Base-by-base conservation (phyloP, 1,140 invertebrate species). In the Drosophila pseudoobscura region DNA sequence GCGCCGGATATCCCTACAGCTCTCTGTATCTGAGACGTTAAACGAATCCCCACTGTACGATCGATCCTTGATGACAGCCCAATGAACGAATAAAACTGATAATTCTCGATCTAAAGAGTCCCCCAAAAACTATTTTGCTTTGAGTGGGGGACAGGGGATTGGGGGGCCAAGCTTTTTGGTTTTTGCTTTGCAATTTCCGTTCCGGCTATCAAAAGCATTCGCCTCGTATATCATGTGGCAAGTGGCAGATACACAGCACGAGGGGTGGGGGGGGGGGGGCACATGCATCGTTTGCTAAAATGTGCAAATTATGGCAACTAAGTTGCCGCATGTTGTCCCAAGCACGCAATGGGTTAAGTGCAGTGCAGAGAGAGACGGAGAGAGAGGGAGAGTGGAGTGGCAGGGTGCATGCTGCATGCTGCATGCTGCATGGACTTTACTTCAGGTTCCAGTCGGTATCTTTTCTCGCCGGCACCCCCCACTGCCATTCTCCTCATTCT, bases 281-380 rank as follows among this genome's bases (percentile, higher is more conserved):
- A 69, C 68, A 68, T 68, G 51, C 65, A 56, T 75, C 56, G 57
- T 57, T 39, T 57, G 63, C 74, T 80, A 68, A 85, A 85, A 87
- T 85, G 78, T 78, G 78, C 77, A 87, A 85, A 85, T 85, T 87
- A 85, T 85, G 82, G 82, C 82, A 85, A 85, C 82, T 85, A 75
- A 85, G 78, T 85, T 87, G 77, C 82, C 41, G 61, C 20, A 80
- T 84, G 80, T 62, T 80, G 80, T 75, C 77, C 47, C 52, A 55
- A 62, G 65, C 78, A 80, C 62, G 78, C 78, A 79, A 49, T 44
- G 49, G 57, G 70, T 50, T 68, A 68, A 69, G 65, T 69, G 65
- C n/a, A 43, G 50, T 26, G 11, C 17, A 49, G 13, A 50, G 56
- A 41, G 13, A n/a, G 22, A 15, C n/a, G n/a, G n/a, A n/a, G 7